These are phyloP conservation scores for Lucilia sericata DNA, from an alignment of 1,140 invertebrate genomes.

Conservation along the genomic window DNA sequence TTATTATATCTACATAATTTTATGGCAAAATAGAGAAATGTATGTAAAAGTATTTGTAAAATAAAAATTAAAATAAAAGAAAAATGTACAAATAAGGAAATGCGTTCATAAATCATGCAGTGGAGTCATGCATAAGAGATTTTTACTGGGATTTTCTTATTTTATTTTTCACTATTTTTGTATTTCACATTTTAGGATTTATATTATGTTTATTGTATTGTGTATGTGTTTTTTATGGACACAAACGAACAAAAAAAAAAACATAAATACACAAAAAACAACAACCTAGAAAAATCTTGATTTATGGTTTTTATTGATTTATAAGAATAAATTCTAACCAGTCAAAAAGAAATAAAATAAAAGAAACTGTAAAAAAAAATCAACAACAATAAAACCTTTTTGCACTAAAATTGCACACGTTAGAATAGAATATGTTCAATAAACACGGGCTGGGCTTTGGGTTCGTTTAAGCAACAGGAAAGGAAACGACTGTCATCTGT, in stretches of 20 bases:
- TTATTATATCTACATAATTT: too few species aligned
- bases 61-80: too few species aligned
- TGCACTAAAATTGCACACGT: not conserved
- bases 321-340: constrained; percentile 41
- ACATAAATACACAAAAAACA: not conserved
- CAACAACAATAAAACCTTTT: constrained; percentile 13
- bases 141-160: constrained; percentile 10
- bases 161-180: constrained; percentile 1
- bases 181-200: constrained; percentile 17
- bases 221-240: not conserved
- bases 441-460: too few species aligned
- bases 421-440: too few species aligned
- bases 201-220: not conserved
- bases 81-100: constrained; percentile 29
- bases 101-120: constrained; percentile 35
- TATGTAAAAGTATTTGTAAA: not conserved
- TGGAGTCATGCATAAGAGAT: constrained; percentile 28
- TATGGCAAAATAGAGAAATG: not conserved
- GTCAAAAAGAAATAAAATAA: constrained; percentile 35
- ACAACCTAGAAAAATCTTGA: constrained; percentile 40
- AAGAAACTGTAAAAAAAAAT: not conserved
- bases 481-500: constrained; percentile 13
- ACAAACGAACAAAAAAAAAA: too few species aligned
- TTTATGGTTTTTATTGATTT: constrained; percentile 43
- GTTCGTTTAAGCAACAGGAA: constrained; percentile 14